Conservation (phyloP, 2,888 invertebrate species). For the Pyrochroa serraticornis region DNA sequence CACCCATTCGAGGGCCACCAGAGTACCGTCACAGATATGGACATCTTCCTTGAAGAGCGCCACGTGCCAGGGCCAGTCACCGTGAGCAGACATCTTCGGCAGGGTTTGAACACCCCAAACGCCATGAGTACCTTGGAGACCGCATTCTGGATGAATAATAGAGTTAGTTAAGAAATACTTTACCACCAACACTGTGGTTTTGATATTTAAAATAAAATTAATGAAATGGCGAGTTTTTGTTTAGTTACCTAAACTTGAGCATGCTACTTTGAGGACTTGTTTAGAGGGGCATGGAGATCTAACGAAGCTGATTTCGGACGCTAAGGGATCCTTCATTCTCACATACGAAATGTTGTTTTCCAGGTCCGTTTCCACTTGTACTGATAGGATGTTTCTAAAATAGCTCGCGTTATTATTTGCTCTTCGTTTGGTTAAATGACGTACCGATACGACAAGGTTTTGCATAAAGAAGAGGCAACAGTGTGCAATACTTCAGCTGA, state of each 20-base stretch:
- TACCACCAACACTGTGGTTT: too few species aligned
- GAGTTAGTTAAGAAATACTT: neutral
- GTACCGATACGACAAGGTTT: conserved; percentile 76
- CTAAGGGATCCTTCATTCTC: conserved; percentile 80
- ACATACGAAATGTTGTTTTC: conserved; percentile 72
- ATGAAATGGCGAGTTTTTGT: neutral
- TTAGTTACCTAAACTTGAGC: conserved; percentile 76
- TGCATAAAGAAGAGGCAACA: conserved; percentile 80
- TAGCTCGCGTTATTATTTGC: neutral
- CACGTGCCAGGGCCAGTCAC: conserved; percentile 94
- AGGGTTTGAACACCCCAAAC: conserved; percentile 53
- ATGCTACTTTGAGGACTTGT: conserved; percentile 80
- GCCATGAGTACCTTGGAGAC: conserved; percentile 51
- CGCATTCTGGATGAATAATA: conserved; percentile 57
- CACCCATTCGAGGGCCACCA: conserved; percentile 83
- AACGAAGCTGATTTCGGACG: conserved; percentile 81
- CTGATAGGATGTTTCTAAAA: conserved; percentile 70
- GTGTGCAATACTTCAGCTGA: conserved; percentile 62
- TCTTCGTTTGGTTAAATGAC: conserved; percentile 47
- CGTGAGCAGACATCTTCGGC: conserved; percentile 76
- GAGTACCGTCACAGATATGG: conserved; percentile 87
- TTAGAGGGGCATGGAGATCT: conserved; percentile 76
- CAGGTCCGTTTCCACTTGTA: conserved; percentile 69
- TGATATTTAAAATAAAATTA: too few species aligned
- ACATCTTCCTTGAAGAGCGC: conserved; percentile 81